Base-by-base conservation (phyloP, 2,888 invertebrate genomes). In the Galeopsomyia nigrocyanea region DNA sequence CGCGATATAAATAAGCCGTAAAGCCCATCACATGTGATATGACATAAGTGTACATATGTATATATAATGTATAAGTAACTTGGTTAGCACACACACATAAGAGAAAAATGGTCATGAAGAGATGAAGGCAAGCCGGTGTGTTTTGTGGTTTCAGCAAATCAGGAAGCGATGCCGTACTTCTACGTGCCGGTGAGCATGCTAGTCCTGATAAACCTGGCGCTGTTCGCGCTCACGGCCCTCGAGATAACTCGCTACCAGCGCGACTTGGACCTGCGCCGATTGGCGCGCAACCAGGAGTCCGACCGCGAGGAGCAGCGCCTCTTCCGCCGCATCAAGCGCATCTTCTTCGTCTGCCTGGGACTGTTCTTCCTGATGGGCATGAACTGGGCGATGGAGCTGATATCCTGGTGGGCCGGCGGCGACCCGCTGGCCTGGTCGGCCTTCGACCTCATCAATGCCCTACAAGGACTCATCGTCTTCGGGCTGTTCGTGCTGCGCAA, bases 301-400 rank as follows among this genome's bases (percentile, higher is more conserved):
- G 83, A 84, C 77, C 82, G 83, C 0, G 76, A 77, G 5, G 84
- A 85, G 69, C 80, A 81, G 46, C 79, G 80, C 0, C 75, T 82
- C 22, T 80, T 74, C 76, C 90, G 90, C 70, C 76, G 82, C n/a
- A 55, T 84, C 3, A 83, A 80, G 57, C 79, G 80, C 6, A 79
- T 80, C 0, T 90, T 90, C 79, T 88, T 89, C 10, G 88, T 90
- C 62, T 90, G 90, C 77, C 87, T 90, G 75, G 86, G 91, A 51
- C 87, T 93, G 7, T 92, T 91, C 68, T 87, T 90, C 73, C 89
- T 92, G 75, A 91, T 93, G 90, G 91, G 92, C 0, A 85, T 92
- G 10, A 92, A 92, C 63, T 93, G 93, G 93, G 88, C 90, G 46
- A 88, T 92, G 83, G 93, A 93, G 83, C 88, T 93, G 76, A 88